Base-by-base conservation (phyloP, 2,113 vertebrate species). In the Apodemus speciosus region DNA sequence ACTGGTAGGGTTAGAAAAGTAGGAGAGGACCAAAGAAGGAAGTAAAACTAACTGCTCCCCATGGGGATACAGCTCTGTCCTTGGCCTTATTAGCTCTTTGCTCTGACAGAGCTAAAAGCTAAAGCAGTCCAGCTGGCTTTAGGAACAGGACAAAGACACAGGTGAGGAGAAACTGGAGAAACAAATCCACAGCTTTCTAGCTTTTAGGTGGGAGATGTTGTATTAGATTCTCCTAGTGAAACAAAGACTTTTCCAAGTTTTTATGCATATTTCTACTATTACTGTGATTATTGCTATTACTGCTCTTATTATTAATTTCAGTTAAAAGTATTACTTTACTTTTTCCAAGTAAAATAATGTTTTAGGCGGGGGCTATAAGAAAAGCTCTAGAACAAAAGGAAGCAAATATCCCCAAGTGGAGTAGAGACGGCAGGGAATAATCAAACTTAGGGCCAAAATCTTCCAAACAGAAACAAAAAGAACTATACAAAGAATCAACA, bases 51-150 rank as follows among this genome's bases (percentile, higher is more conserved):
- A 94, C 90, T 91, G 75, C 23, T 91, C 76, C 81, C 88, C 32
- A 27, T 88, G 85, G 90, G 66, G 85, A 91, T 81, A 51, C 53
- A 85, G 85, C 76, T 60, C 64, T 96, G 88, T 90, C 93, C 90
- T 96, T 90, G 88, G 40, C 66, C 85, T 96, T 85, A 85, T 93
- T 95, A 95, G 85, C 85, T 81, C 58, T 90, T 76, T 60, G 90
- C n/a, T 81, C 76, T 75, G 5, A 85, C 46, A 76, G 66, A 92
- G 80, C 49, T 94, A 91, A 69, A 69, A 69, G 68, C 30, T 66
- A 69, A 95, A 92, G 15, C 90, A 90, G 66, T 68, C 72, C 95
- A 96, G 92, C 92, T 86, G 68, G 89, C 83, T 95, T 72, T 85
- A 96, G 85, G 49, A 96, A 91, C 76, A 93, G 88, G 85, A 43